Base-by-base conservation (phyloP, 2,888 invertebrate species). In the Morinoia aosen region DNA sequence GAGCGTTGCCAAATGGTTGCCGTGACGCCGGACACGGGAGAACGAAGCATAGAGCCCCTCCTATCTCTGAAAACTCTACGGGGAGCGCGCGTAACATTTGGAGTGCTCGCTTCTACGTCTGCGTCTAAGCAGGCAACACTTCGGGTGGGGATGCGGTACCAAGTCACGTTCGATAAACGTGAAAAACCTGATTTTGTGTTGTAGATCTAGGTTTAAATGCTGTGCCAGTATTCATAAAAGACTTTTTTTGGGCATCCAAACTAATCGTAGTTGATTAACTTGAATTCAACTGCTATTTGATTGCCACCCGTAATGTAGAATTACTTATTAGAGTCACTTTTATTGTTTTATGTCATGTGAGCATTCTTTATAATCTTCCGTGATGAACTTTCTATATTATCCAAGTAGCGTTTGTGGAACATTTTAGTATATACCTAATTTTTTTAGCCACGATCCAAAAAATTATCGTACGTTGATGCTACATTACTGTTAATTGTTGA, bases 1-100 rank as follows among this genome's bases (percentile, higher is more conserved):
- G 98, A 98, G 0, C 98, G 99, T 95, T 99, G 99, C 97, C 99
- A 99, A 97, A 99, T 99, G 98, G 98, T 99, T 96, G 99, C 99
- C 97, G 98, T 99, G 96, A 98, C 99, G 97, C 99, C 99, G 97
- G 97, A 98, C 93, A 98, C 98, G 3, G 99, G 99, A 0, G 97
- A 98, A 96, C 98, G 98, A 97, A 98, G 98, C n/a, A 96, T 95
- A n/a, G 97, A 97, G 95, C 97, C 97, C 7, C 95, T 97, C 64
- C 64, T 96, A 19, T 97, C 97, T 19, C 96, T 97, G 48, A 64
- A 94, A 5, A 56, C 95, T 10, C 95, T 95, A 19, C 88, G 96
- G 40, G 96, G 96, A 3, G 91, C 96, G 7, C 57, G 88, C 33
- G 96, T 96, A 95, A 76, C 76, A 91, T 96, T 96, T 95, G 96